A percentile compares a stretch with the other conserved stretches of the same genome.
phyloP scores from a whole-genome alignment of 2,113 vertebrate species.

The Columbina picui region DNA sequence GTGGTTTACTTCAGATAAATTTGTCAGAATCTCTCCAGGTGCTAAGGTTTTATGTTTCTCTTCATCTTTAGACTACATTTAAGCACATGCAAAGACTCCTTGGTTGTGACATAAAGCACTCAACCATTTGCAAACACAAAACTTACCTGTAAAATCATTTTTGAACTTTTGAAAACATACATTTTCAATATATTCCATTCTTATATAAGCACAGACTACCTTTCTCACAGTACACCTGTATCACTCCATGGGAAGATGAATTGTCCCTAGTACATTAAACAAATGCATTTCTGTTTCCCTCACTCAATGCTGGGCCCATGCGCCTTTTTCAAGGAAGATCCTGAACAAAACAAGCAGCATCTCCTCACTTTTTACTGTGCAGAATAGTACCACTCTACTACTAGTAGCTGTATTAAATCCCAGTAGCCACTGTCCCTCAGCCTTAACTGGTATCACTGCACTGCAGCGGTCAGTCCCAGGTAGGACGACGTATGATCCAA shows the following conservation, averaged over 20 bases:
- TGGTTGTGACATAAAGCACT: not conserved
- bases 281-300: not conserved
- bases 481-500: rapidly evolving
- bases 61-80: not conserved
- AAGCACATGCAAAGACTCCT: not conserved
- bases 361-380: not conserved
- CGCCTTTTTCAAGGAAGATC: not conserved
- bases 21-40: not conserved
- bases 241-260: not conserved
- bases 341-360: not conserved
- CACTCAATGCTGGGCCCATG: not conserved
- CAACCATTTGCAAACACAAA: not conserved
- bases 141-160: not conserved
- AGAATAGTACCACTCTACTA: not conserved
- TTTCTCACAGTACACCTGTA: not conserved
- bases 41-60: not conserved
- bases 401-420: not conserved
- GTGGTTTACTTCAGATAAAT: not conserved
- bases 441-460: not conserved
- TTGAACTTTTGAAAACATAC: not conserved
- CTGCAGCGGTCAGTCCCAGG: not conserved
- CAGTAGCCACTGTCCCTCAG: not conserved
- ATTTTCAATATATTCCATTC: not conserved
- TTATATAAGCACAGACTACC: not conserved
- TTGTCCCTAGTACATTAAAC: not conserved